These are phyloP conservation scores for Ormyrus labotus DNA, from an alignment of 2,888 invertebrate species.

Conservation along the genomic window DNA sequence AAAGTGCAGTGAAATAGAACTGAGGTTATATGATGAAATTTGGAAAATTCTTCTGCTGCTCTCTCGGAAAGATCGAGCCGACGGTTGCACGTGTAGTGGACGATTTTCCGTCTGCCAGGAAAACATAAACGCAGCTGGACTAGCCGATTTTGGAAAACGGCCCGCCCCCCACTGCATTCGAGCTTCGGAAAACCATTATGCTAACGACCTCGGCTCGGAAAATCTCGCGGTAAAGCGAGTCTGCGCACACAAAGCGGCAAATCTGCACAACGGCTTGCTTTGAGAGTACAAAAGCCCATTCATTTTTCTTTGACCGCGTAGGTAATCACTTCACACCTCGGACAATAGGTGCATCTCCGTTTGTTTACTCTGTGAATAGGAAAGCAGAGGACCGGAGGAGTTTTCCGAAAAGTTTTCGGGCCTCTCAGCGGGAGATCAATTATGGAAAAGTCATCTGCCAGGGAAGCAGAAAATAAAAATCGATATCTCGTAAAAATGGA, in stretches of 20 bases:
- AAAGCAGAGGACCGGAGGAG: slow-evolving; percentile 1
- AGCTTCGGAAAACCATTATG: background rate
- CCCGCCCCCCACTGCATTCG: background rate
- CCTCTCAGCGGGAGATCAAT: slow-evolving; percentile 49
- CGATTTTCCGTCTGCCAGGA: no score
- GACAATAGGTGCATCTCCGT: slow-evolving; percentile 18
- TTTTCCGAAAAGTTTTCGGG: slow-evolving; percentile 15
- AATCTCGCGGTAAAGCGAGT: background rate
- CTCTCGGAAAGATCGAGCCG: no score
- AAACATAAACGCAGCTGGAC: no score
- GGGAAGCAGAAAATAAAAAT: slow-evolving; percentile 53
- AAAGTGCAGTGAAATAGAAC: no score
- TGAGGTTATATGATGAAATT: no score
- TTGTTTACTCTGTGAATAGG: slow-evolving; percentile 48
- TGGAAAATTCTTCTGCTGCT: no score
- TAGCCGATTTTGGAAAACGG: no score
- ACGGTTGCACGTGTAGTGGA: no score
- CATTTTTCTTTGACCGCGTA: no score
- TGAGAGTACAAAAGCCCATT: no score
- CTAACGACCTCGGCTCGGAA: background rate
- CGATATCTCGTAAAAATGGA: slow-evolving; percentile 24
- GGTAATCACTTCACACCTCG: background rate
- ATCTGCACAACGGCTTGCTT: no score
- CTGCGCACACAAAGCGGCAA: no score
- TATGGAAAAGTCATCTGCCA: slow-evolving; percentile 55